phyloP scores from a whole-genome alignment of 2,797 vertebrate species.

The Oryzias sinensis region DNA sequence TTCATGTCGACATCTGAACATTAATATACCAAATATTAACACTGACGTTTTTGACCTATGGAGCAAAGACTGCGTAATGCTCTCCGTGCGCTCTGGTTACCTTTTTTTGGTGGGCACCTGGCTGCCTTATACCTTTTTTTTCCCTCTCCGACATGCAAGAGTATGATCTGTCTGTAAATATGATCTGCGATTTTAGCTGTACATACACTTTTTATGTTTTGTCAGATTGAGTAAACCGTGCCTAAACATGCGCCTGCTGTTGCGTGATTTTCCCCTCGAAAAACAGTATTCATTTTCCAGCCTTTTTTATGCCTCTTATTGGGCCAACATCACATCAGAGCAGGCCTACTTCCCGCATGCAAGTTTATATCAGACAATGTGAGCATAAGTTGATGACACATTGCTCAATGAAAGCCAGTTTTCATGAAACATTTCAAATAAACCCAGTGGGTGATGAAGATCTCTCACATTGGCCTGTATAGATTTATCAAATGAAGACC shows the following conservation, averaged over 20 bases:
- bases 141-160: conserved; percentile 76
- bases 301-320: conserved; percentile 49
- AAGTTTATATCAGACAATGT: conserved; percentile 26
- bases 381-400: conserved; percentile 46
- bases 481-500: conserved; percentile 59
- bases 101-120: conserved; percentile 45
- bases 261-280: conserved; percentile 66
- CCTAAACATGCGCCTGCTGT: conserved; percentile 75
- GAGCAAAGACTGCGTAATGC: conserved; percentile 56
- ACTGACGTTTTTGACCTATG: conserved; percentile 66
- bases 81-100: conserved; percentile 37
- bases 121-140: conserved; percentile 57
- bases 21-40: conserved; percentile 76
- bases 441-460: conserved; percentile 37
- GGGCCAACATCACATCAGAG: conserved; percentile 56
- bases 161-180: conserved; percentile 96
- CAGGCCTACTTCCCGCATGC: conserved; percentile 42
- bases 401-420: conserved; percentile 43
- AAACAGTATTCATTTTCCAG: conserved; percentile 14
- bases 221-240: conserved; percentile 98
- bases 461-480: conserved; percentile 32
- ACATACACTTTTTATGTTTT: conserved; percentile 99
- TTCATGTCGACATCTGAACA: conserved; percentile 73
- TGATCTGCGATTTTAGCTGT: conserved; percentile 97
- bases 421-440: conserved; percentile 55